Evolutionary conservation across 2,113 vertebrate species (phyloP).

Genomic region (Pholis gunnellus): DNA sequence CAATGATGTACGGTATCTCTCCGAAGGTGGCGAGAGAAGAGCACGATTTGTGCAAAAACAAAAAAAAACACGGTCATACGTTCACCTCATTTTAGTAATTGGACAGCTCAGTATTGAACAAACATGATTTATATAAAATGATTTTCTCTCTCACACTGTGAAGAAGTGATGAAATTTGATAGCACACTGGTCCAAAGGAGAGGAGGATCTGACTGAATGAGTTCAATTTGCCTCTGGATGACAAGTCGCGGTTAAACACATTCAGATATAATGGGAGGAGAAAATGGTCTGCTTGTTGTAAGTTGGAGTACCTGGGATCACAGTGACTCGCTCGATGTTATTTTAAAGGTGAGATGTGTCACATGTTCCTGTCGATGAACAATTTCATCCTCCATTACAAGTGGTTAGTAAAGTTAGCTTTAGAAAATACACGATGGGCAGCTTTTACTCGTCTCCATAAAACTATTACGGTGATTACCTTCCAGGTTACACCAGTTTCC

Average conservation of each 20-base stretch:
- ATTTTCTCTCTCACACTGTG: conserved; percentile 42
- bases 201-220: conserved; percentile 37
- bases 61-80: conserved; percentile 12
- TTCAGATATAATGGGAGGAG: conserved; percentile 17
- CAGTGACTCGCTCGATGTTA: background rate
- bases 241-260: conserved; percentile 20
- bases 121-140: conserved; percentile 65
- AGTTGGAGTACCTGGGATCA: background rate
- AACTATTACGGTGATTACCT: background rate
- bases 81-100: conserved; percentile 49
- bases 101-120: conserved; percentile 49
- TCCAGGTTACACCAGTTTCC: background rate
- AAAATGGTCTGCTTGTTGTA: conserved; percentile 16
- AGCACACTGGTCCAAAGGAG: conserved; percentile 32
- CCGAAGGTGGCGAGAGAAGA: conserved; percentile 2
- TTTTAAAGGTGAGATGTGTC: conserved; percentile 8
- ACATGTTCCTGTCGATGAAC: conserved; percentile 5
- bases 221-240: conserved; percentile 50
- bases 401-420: conserved; percentile 9
- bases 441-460: background rate
- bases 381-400: conserved; percentile 10
- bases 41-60: background rate
- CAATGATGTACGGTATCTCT: background rate
- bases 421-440: conserved; percentile 4
- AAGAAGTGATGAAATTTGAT: conserved; percentile 45